Base-by-base conservation (phyloP, 2,888 invertebrate species). In the Zhuqinia jingwanae region DNA sequence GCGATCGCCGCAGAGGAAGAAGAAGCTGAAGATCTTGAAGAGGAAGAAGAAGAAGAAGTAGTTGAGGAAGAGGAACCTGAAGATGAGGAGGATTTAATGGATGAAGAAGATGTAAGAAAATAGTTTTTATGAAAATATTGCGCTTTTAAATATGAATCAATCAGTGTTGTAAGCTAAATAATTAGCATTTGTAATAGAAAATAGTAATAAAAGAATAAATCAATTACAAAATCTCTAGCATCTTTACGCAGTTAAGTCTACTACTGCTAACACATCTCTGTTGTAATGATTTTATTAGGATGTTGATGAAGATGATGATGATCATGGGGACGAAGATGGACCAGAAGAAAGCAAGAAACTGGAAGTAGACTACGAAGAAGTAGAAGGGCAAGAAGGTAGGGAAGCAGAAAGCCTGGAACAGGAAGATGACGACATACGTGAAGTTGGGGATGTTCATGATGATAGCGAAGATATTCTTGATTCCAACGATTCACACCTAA, bases 281-380 rank as follows among this genome's bases (percentile, higher is more conserved):
- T n/a, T n/a, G n/a, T n/a, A n/a, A n/a, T n/a, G n/a, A n/a, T n/a
- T 27, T n/a, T 2, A 65, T 20, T 36, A 96, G 76, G 95, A 95
- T 90, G 94, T 93, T 89, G 89, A 68, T 17, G 89, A 89, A 15
- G 90, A 88, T 5, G 89, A 89, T n/a, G 87, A 80, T 8, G 88
- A 79, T n/a, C 86, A 81, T 2, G 87, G 83, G 10, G 94, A 93
- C 85, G 94, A 94, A 87, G 93, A 93, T 42, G 94, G 94, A 90
- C 93, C 93, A 5, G 94, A 94, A 88, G 94, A 94, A 90, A n/a
- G n/a, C n/a, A 93, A 93, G 91, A 94, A 94, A 90, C 91, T 89
- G 15, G 92, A 92, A 95, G 95, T 93, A 63, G 91, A 91, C 10
- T 91, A 92, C 10, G 91, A 88, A 80, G 85, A 80, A 15, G 86